Base-by-base conservation (phyloP, 2,113 vertebrate species). In the Equus przewalskii region DNA sequence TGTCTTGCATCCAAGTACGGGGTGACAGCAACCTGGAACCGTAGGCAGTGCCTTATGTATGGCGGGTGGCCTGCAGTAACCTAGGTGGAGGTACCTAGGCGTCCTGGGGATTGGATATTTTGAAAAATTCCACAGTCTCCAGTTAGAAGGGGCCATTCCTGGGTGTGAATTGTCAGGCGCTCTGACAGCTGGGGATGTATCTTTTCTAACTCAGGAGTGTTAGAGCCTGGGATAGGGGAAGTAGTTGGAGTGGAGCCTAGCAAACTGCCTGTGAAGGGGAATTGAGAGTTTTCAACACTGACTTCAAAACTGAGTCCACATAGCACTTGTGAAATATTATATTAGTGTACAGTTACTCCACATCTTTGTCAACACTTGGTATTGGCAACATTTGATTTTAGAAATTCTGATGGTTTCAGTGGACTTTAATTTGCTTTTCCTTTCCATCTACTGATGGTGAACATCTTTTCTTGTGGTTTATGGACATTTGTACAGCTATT, bases 41-140 rank as follows among this genome's bases (percentile, higher is more conserved):
- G 1, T 16, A 13, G 24, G 54, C n/a, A 15, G 13, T 0, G 12
- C 5, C 26, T 36, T 19, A 3, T 1, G 49, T 1, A 6, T 28
- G 7, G 28, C 18, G 33, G 7, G 1, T 30, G 19, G 14, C 6
- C 3, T 60, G 36, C 21, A 33, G n/a, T 62, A 9, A 28, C 33
- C 8, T 49, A 46, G 12, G 1, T n/a, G 41, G 54, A 19, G 70
- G 33, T 28, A 9, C 9, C 7, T 80, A 46, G 49, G n/a, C 33
- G 46, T 58, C 56, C 44, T 28, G 21, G 44, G 51, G 7, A 15
- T 36, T 5, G 12, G 24, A n/a, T 36, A 16, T 44, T 51, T 73
- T 72, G 30, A 64, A 2, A 62, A 44, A 54, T 3, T 56, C 19
- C 4, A 1, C 33, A 5, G 64, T 80, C 12, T 28, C 15, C 4